Conservation (phyloP, 2,888 invertebrate genomes). For the Sminthurides aquaticus region DNA sequence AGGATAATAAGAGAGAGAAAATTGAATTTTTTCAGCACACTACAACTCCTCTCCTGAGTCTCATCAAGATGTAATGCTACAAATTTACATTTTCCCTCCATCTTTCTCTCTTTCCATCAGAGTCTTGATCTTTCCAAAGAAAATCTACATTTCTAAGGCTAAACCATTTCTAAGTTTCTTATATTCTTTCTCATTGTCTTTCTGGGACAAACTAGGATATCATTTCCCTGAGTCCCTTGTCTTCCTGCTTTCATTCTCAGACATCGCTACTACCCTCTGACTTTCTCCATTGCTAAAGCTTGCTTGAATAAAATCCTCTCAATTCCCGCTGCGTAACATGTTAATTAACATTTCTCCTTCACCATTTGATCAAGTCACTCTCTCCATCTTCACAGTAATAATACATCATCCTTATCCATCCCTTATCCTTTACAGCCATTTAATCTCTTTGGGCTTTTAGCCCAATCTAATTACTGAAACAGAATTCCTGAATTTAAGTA, state of each 20-base stretch:
- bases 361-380: neutral
- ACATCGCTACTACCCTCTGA: too few relatives aligned
- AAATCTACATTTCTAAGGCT: too few relatives aligned
- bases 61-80: neutral
- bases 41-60: slow-evolving; percentile 4
- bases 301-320: too few relatives aligned
- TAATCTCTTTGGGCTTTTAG: neutral
- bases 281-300: neutral
- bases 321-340: neutral
- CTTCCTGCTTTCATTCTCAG: too few relatives aligned
- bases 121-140: neutral
- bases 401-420: neutral
- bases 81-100: neutral
- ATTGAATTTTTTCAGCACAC: slow-evolving; percentile 3
- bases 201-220: neutral
- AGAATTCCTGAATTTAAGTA: neutral
- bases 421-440: neutral
- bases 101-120: neutral
- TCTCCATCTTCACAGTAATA: neutral
- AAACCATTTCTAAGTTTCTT: too few relatives aligned
- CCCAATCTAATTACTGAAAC: neutral
- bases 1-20: neutral
- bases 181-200: neutral
- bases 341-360: neutral
- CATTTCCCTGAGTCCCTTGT: neutral